A percentile compares a stretch with the other conserved stretches of the same genome.
Evolutionary conservation across 2,888 invertebrate species (phyloP).

Genomic region (Girardia tigrina): DNA sequence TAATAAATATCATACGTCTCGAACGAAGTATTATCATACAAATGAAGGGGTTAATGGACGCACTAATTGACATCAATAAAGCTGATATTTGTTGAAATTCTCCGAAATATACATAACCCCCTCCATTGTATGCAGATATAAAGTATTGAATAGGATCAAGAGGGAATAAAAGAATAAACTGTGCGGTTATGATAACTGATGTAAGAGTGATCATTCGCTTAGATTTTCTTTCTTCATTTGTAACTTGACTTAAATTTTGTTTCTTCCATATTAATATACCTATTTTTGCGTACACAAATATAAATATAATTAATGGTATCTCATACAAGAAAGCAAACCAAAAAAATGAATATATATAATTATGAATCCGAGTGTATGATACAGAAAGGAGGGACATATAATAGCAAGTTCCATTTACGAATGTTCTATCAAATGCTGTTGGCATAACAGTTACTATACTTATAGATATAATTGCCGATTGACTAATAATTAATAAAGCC

Average conservation of each 20-base stretch:
- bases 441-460: background rate
- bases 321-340: background rate
- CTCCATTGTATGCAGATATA: background rate
- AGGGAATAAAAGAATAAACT: background rate
- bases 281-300: background rate
- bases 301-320: background rate
- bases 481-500: background rate
- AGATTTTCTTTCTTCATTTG: background rate
- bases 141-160: background rate
- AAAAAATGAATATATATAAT: background rate
- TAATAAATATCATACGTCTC: background rate
- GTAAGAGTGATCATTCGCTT: background rate
- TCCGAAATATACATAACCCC: background rate
- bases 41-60: background rate
- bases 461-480: background rate
- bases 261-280: background rate
- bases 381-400: background rate
- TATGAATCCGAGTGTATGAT: background rate
- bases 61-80: background rate
- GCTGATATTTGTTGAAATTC: background rate
- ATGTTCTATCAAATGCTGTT: slow-evolving; percentile 1
- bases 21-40: background rate
- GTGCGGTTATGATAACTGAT: background rate
- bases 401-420: background rate
- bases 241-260: background rate